Base-by-base conservation (phyloP, 2,888 invertebrate genomes). In the Catocala nupta region DNA sequence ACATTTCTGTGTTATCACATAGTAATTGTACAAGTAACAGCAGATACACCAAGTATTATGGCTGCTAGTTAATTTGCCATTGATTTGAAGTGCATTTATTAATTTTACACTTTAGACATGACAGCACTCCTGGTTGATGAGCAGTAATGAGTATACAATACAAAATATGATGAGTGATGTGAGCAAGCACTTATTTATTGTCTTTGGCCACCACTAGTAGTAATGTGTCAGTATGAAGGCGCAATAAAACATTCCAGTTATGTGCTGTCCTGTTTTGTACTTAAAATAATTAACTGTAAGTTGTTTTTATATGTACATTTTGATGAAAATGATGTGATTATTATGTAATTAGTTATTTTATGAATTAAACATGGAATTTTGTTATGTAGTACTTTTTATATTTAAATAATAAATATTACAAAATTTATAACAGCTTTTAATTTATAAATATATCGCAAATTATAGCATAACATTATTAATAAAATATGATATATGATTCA, bases 251-350 rank as follows among this genome's bases (percentile, higher is more conserved):
- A 92, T 93, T 93, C 93, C 93, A 91, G 90, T 84, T 80, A 80
- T 85, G 90, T 92, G 91, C 92, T 92, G 93, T 91, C 90, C 78
- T 88, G 87, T 87, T 90, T 84, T 89, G 89, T 93, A 93, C 93
- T 93, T 93, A 93, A 91, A 83, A 56, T 86, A 83, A 76, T 66
- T 75, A 70, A 61, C 45, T 44, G 58, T 78, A 83, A 79, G 71
- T 80, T 83, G 82, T 84, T 86, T 84, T 82, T 84, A 82, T 92
- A 88, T 93, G 93, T 93, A 93, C 82, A 93, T 93, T 91, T 92
- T 92, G 93, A 88, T 84, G 70, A 75, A 75, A 71, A 65, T 71
- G 70, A 86, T 91, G 89, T 92, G 88, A 89, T 91, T 87, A 83
- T 86, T 82, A 85, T 82, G 80, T 81, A 83, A 77, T 83, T 78